Percentiles rank a stretch among this genome's conserved stretches.
These are phyloP conservation scores for Drosophila infuscata DNA, from an alignment of 2,888 invertebrate species.

Conservation along the genomic window DNA sequence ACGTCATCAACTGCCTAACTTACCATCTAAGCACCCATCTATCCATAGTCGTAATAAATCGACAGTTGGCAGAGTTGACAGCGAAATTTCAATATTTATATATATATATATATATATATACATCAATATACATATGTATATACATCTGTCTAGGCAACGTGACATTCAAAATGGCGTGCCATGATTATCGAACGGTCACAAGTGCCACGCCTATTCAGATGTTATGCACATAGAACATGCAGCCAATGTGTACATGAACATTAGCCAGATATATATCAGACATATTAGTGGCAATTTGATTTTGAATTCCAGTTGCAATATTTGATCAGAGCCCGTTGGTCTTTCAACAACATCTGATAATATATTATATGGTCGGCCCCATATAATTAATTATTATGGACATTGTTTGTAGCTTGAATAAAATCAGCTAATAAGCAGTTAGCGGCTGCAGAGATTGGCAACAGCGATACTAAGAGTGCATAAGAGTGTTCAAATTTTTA, in stretches of 20 bases:
- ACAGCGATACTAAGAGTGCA: background rate
- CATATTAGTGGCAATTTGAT: slow-evolving; percentile 67
- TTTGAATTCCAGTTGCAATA: slow-evolving; percentile 58
- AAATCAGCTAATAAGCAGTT: slow-evolving; percentile 45
- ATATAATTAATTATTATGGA: slow-evolving; percentile 39
- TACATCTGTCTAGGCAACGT: slow-evolving; percentile 25
- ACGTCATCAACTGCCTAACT: slow-evolving; percentile 51
- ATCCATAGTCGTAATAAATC: slow-evolving; percentile 35
- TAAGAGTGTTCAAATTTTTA: background rate
- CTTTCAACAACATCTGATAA: slow-evolving; percentile 48
- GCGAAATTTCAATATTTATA: slow-evolving; percentile 26
- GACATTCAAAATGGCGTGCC: slow-evolving; percentile 67
- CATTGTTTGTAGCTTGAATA: slow-evolving; percentile 34
- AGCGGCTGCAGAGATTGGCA: background rate
- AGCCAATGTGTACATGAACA: slow-evolving; percentile 16
- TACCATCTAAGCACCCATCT: slow-evolving; percentile 3
- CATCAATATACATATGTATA: too few species aligned
- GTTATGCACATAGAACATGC: slow-evolving; percentile 21
- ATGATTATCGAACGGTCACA: slow-evolving; percentile 41
- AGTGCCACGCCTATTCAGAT: slow-evolving; percentile 46
- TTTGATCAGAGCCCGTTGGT: slow-evolving; percentile 38
- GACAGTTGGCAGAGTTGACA: slow-evolving; percentile 34
- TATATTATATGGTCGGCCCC: background rate
- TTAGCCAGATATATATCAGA: slow-evolving; percentile 57
- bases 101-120: background rate